A percentile compares a stretch with the other conserved stretches of the same genome.
Evolutionary conservation across 2,113 vertebrate species (phyloP).

Genomic region (Limnothrissa miodon): DNA sequence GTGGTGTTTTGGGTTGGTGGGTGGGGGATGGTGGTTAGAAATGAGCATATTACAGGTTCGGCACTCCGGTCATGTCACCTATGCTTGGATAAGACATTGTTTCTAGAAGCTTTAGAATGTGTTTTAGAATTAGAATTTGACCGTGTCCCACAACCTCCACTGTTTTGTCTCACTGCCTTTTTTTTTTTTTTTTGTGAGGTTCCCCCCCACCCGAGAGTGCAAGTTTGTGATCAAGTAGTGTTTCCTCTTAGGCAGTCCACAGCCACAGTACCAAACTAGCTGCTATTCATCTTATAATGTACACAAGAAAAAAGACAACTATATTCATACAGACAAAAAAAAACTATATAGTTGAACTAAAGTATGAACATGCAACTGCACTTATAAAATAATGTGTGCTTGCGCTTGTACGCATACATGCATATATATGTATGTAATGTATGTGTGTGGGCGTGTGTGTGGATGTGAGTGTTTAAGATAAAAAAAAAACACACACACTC

Average conservation of each 20-base stretch:
- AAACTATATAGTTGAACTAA: too few relatives aligned
- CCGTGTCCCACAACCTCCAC: conserved; percentile 9
- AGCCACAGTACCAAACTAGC: conserved; percentile 35
- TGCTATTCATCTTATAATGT: conserved; percentile 33
- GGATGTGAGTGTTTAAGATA: conserved; percentile 12
- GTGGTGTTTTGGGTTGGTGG: background rate
- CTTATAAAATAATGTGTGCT: conserved; percentile 39
- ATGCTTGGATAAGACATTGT: background rate
- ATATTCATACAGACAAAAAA: conserved; percentile 20
- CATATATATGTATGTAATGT: background rate
- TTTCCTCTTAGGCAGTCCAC: background rate
- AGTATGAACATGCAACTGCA: conserved; percentile 57
- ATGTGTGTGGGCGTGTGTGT: conserved; percentile 8
- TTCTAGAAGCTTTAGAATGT: background rate
- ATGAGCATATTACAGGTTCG: background rate
- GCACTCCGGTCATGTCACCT: conserved; percentile 9
- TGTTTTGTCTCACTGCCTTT: background rate
- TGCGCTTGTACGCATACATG: background rate
- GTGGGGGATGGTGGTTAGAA: background rate
- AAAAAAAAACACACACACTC: conserved; percentile 19
- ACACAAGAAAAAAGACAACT: conserved; percentile 16
- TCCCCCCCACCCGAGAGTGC: background rate
- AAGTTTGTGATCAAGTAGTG: background rate
- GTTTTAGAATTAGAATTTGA: background rate
- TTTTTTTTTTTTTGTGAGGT: background rate